Percentiles rank a stretch among this genome's conserved stretches.
Evolutionary conservation across 2,888 invertebrate species (phyloP).

Genomic region (Chrysodeixis includens): DNA sequence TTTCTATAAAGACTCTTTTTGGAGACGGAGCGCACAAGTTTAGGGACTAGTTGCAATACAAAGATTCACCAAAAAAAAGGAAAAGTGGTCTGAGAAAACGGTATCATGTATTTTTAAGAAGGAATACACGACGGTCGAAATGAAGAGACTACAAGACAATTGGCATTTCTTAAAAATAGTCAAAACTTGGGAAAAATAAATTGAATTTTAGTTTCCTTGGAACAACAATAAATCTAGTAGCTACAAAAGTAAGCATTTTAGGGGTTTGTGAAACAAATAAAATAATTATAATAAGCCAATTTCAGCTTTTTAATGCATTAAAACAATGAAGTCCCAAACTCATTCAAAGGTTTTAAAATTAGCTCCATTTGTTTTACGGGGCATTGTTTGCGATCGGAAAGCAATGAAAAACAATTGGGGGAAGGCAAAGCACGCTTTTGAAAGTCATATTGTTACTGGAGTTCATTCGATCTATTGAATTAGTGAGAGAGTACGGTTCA

Average conservation of each 20-base stretch:
- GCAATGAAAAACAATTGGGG: constrained; percentile 7
- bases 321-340: neutral
- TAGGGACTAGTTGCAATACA: neutral
- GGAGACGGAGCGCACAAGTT: neutral
- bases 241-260: too few species aligned
- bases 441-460: constrained; percentile 22
- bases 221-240: too few species aligned
- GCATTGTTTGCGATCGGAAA: constrained; percentile 8
- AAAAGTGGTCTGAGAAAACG: neutral
- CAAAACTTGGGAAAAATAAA: neutral
- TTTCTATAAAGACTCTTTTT: neutral
- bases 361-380: neutral
- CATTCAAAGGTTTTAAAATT: neutral
- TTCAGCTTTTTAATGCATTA: neutral
- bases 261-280: too few species aligned
- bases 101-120: too few species aligned
- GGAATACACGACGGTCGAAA: too few species aligned
- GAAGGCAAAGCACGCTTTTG: constrained; percentile 6
- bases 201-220: too few species aligned
- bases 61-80: neutral
- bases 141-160: neutral
- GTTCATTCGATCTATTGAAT: constrained; percentile 30
- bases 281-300: too few species aligned
- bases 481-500: constrained; percentile 20
- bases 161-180: neutral